Evolutionary conservation across 2,888 invertebrate species (phyloP).

Genomic region (Athalia cordata): DNA sequence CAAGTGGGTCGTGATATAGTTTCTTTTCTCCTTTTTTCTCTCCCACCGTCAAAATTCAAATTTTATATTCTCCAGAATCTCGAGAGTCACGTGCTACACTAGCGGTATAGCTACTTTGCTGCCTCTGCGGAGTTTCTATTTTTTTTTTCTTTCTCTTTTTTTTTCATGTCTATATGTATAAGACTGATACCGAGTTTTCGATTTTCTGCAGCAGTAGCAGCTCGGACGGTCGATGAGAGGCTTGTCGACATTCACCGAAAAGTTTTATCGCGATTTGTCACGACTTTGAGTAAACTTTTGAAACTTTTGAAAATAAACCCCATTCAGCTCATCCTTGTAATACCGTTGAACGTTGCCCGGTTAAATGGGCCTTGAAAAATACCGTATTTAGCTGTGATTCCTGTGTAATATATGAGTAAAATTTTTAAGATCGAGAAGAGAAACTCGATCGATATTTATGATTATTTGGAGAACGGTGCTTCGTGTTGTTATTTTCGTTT

Average conservation of each 20-base stretch:
- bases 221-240: neutral
- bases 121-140: neutral
- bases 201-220: neutral
- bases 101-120: neutral
- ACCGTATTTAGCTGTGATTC: no score
- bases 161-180: neutral
- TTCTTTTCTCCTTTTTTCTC: neutral
- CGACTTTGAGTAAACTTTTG: neutral
- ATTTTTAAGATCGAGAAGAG: no score
- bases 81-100: slow-evolving; percentile 9
- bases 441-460: no score
- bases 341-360: no score
- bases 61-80: slow-evolving; percentile 5
- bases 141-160: no score
- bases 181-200: neutral
- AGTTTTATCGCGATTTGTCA: slow-evolving; percentile 32
- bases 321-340: no score
- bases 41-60: neutral
- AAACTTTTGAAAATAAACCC: slow-evolving; percentile 6
- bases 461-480: no score
- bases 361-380: no score
- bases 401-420: no score
- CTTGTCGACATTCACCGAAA: neutral
- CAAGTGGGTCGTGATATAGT: no score
- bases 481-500: no score